Conservation (phyloP, 2,797 vertebrate genomes). For the Catamblyrhynchus diadema region DNA sequence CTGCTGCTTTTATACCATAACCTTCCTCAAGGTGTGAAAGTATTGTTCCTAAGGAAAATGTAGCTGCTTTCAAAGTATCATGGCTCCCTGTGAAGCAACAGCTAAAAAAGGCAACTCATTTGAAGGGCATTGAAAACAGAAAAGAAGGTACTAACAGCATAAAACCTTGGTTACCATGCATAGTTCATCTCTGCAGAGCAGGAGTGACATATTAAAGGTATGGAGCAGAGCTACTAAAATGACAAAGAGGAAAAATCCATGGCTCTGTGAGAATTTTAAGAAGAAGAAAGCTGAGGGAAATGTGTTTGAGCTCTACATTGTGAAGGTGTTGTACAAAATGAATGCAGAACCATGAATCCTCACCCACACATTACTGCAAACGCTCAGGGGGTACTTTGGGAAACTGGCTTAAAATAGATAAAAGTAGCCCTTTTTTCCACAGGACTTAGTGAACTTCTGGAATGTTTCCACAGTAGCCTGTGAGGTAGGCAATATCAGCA, state of each 20-base stretch:
- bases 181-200: background rate
- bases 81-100: background rate
- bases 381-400: background rate
- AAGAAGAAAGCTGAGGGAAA: background rate
- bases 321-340: background rate
- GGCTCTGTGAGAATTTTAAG: background rate
- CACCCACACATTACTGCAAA: background rate
- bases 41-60: background rate
- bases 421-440: background rate
- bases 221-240: background rate
- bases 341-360: background rate
- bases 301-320: background rate
- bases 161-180: background rate
- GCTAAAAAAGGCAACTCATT: background rate
- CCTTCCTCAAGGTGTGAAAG: background rate
- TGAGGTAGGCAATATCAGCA: background rate
- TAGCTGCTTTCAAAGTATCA: background rate
- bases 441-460: background rate
- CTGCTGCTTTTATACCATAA: background rate
- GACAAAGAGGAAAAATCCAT: background rate
- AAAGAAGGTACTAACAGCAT: background rate
- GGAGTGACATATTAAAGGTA: background rate
- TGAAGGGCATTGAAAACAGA: background rate
- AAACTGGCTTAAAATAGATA: background rate
- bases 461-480: background rate